These are phyloP conservation scores for Nasua narica DNA, from an alignment of 2,797 vertebrate species.

Conservation along the genomic window DNA sequence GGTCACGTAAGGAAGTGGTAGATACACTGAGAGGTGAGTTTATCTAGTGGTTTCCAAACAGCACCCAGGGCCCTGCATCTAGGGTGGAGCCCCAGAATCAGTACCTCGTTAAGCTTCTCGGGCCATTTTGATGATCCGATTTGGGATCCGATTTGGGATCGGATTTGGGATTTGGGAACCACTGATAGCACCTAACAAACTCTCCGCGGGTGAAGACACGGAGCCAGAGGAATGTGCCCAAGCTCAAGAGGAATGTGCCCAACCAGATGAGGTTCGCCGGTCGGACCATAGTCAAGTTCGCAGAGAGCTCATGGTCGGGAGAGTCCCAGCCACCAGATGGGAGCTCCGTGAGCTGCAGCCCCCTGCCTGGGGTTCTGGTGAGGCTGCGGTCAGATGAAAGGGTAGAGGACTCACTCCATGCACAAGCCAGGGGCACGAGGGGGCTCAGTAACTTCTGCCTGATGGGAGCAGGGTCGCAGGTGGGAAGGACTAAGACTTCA, in stretches of 20 bases:
- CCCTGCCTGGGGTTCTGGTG: not conserved
- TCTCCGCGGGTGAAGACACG: not conserved
- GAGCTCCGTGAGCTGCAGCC: accelerated
- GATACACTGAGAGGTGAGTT: not conserved
- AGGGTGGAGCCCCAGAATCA: not conserved
- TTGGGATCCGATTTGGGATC: too few species aligned
- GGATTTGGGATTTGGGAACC: not conserved
- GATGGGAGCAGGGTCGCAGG: too few species aligned
- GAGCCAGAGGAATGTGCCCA: not conserved
- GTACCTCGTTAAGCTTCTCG: not conserved
- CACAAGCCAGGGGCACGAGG: too few species aligned
- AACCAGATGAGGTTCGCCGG: too few species aligned
- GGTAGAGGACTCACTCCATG: not conserved
- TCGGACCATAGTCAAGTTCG: not conserved
- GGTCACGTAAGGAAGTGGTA: not conserved
- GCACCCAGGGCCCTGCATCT: not conserved
- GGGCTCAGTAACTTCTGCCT: not conserved
- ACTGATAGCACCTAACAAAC: not conserved
- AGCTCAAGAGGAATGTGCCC: too few species aligned
- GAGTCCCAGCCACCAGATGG: not conserved
- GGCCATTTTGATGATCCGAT: not conserved
- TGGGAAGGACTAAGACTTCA: not conserved
- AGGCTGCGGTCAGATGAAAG: not conserved
- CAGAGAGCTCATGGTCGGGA: not conserved
- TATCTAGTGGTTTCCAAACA: not conserved